phyloP scores from a whole-genome alignment of 2,113 vertebrate species.

The Corythoichthys intestinalis region DNA sequence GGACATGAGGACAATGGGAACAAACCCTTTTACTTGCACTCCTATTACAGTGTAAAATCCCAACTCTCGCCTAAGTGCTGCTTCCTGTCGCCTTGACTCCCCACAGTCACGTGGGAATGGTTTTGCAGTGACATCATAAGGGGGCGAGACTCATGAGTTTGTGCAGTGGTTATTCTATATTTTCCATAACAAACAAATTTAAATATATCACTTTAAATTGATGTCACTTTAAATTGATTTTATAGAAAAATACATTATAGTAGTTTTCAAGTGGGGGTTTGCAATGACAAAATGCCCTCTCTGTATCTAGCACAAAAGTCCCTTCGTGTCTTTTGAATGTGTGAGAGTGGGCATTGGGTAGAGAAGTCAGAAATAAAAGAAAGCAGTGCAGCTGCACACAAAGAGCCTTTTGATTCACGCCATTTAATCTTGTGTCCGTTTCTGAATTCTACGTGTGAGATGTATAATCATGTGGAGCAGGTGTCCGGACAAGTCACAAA shows the following conservation, averaged over 20 bases:
- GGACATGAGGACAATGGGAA: slow-evolving; percentile 22
- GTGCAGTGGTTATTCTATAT: neutral
- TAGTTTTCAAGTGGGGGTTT: slow-evolving; percentile 7
- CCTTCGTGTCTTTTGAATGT: slow-evolving; percentile 23
- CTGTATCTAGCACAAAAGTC: slow-evolving; percentile 43
- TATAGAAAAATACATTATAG: neutral
- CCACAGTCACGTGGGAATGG: slow-evolving; percentile 22
- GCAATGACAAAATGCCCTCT: slow-evolving; percentile 30
- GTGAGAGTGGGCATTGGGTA: slow-evolving; percentile 28
- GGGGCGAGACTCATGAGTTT: slow-evolving; percentile 24
- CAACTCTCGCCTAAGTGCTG: slow-evolving; percentile 27
- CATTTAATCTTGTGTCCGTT: slow-evolving; percentile 25
- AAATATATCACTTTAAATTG: neutral
- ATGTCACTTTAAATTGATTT: neutral
- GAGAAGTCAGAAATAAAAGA: slow-evolving; percentile 36
- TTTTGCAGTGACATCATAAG: slow-evolving; percentile 45
- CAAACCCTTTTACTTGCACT: slow-evolving; percentile 18
- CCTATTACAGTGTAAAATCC: slow-evolving; percentile 1
- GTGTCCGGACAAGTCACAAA: slow-evolving; percentile 38
- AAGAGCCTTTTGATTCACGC: slow-evolving; percentile 57
- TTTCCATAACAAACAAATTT: neutral
- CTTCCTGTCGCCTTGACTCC: slow-evolving; percentile 21
- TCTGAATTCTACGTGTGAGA: slow-evolving; percentile 38
- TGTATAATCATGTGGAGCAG: slow-evolving; percentile 44
- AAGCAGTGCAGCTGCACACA: slow-evolving; percentile 62